Base-by-base conservation (phyloP, 2,113 vertebrate genomes). In the Phycodurus eques region DNA sequence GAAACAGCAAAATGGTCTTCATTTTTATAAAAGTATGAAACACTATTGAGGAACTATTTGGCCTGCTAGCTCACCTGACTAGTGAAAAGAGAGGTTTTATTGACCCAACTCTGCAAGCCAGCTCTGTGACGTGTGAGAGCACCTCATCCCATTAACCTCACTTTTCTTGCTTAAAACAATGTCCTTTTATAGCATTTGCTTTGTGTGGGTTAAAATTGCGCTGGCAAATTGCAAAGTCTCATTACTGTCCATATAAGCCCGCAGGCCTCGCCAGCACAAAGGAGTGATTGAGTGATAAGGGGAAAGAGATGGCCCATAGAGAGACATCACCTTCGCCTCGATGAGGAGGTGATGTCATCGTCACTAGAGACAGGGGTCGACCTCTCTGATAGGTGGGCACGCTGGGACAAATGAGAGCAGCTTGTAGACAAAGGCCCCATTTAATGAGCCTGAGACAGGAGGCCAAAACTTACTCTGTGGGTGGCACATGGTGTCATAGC, bases 401-500 rank as follows among this genome's bases (percentile, higher is more conserved):
- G 87, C 76, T 78, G 76, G 78, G 77, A 91, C 87, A 92, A 91
- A 93, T 76, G 83, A 77, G 84, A 85, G 85, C 73, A 82, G 81
- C 78, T 82, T 49, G 87, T 80, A 79, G 78, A 90, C 87, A 90
- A 90, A 86, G 83, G 80, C 83, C 79, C 85, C 62, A 71, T 88
- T 91, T 90, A 91, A 89, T 90, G 89, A 90, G 92, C 80, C 81
- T 85, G 89, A 87, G 87, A 90, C 88, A 84, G 86, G 83, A 87
- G 84, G 84, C 84, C 77, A 71, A 80, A 82, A 83, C 72, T 47
- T 72, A 80, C 88, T 83, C 79, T 44, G 67, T 91, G 91, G 91
- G 91, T 92, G 92, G 92, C 86, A 87, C 86, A 89, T 87, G 81
- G 91, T 92, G 91, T 91, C 91, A 90, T 91, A 88, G 82, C 87